Evolutionary conservation across 2,888 invertebrate species (phyloP).

Genomic region (Phaedon cochleariae): DNA sequence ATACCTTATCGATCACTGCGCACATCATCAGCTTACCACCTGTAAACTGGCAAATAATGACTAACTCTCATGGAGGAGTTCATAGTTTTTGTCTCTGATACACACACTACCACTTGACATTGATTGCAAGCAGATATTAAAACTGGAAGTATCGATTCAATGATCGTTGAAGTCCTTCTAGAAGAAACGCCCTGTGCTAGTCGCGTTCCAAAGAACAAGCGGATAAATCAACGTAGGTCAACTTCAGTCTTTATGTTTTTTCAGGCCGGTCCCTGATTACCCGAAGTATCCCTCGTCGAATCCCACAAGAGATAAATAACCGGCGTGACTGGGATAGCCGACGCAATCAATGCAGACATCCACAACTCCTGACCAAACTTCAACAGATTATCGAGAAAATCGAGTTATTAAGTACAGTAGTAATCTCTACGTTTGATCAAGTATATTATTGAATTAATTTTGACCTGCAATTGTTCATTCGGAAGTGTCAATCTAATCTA

Average conservation of each 20-base stretch:
- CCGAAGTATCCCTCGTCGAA: conserved; percentile 18
- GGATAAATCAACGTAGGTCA: conserved; percentile 16
- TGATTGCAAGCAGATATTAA: too few relatives aligned
- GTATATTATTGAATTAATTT: background rate
- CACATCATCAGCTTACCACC: too few relatives aligned
- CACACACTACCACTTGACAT: too few relatives aligned
- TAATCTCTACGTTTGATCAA: background rate
- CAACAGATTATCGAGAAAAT: conserved; percentile 16
- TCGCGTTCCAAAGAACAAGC: background rate
- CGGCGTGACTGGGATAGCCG: conserved; percentile 19
- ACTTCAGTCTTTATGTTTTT: conserved; percentile 10
- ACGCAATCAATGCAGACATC: conserved; percentile 27
- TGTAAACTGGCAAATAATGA: too few relatives aligned
- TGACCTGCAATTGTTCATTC: too few relatives aligned
- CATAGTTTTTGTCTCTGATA: too few relatives aligned
- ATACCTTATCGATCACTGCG: too few relatives aligned
- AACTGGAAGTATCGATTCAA: background rate
- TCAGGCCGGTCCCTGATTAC: conserved; percentile 14
- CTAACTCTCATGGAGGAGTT: too few relatives aligned
- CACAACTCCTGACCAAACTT: conserved; percentile 21
- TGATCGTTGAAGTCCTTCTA: background rate
- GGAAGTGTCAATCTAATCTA: too few relatives aligned
- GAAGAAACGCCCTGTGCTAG: background rate
- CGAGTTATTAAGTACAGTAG: background rate
- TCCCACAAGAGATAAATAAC: conserved; percentile 19